Base-by-base conservation (phyloP, 2,888 invertebrate genomes). In the Congeria kusceri region DNA sequence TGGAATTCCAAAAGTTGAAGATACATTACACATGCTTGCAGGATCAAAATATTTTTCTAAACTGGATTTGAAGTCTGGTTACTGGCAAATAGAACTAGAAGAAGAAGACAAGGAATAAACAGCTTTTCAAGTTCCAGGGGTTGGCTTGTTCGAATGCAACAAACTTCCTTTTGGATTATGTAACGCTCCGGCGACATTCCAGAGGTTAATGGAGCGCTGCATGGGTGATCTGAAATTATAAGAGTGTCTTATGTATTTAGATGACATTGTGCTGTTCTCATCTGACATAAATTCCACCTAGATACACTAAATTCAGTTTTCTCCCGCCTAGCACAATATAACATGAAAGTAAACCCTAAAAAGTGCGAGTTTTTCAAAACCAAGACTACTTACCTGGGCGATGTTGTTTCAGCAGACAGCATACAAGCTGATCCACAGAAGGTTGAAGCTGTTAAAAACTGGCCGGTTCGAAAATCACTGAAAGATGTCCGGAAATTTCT, bases 211-310 rank as follows among this genome's bases (percentile, higher is more conserved):
- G 78, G 82, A 83, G 49, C 23, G 53, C 3, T 29, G 57, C n/a
- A 47, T 79, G 53, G 64, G 63, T 20, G 79, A 70, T 25, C 32
- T 83, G 3, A 65, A 77, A 29, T n/a, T 62, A 25, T 5, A 69
- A 28, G 69, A 66, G 44, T 77, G 72, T 29, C n/a, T 81, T 11
- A 64, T 81, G 13, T 85, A 82, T 32, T 1, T 84, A 11, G 84
- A 85, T 58, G 85, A 85, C 62, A 39, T 84, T 44, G 79, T 79
- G 18, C 63, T 84, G 7, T 80, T 72, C 29, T 77, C 77, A 7
- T 9, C 46, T 4, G 39, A n/a, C n/a, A 47, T 69, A 32, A 53
- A 69, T 1, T 13, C 9, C 69, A 69, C 25, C 15, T 69, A 9
- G 44, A 47, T 32, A 20, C 23, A 47, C 29, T 61, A 4, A 49